Percentiles rank a stretch among this genome's conserved stretches.
phyloP scores from a whole-genome alignment of 2,797 vertebrate species.

The Molossus alvarezi region DNA sequence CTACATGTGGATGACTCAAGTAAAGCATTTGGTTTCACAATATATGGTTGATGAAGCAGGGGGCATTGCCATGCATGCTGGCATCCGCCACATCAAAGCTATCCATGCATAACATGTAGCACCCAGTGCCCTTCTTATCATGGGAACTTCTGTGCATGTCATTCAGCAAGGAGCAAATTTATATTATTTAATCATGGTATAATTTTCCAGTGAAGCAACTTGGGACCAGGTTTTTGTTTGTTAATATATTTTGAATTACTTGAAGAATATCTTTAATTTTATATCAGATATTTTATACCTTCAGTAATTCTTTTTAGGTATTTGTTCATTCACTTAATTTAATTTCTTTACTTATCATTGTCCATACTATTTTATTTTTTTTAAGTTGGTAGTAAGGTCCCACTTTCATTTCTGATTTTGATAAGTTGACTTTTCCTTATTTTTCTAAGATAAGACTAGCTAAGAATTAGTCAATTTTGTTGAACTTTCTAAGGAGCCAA shows the following conservation, averaged over 20 bases:
- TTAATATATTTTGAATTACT: not conserved
- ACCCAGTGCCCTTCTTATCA: conserved; percentile 94
- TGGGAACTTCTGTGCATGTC: no score
- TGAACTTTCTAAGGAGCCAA: not conserved
- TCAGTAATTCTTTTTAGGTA: not conserved
- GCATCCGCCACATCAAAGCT: conserved; percentile 97
- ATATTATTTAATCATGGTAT: not conserved
- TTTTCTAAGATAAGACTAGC: not conserved
- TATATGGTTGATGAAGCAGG: no score
- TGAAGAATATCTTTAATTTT: not conserved
- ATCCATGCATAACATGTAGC: conserved; percentile 98
- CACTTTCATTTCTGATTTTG: not conserved
- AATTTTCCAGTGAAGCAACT: not conserved
- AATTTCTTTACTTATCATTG: not conserved
- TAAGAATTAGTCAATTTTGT: not conserved
- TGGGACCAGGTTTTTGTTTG: not conserved
- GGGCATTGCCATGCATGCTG: conserved; percentile 92
- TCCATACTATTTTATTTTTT: not conserved
- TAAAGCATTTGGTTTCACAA: no score
- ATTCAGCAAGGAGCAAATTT: no score
- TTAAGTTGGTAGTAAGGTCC: not conserved
- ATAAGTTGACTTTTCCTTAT: not conserved
- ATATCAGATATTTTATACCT: not conserved
- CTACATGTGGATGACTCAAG: conserved; percentile 95
- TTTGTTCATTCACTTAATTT: not conserved